Evolutionary conservation across 2,113 vertebrate species (phyloP).

Genomic region (Petrocephalus microphthalmus): DNA sequence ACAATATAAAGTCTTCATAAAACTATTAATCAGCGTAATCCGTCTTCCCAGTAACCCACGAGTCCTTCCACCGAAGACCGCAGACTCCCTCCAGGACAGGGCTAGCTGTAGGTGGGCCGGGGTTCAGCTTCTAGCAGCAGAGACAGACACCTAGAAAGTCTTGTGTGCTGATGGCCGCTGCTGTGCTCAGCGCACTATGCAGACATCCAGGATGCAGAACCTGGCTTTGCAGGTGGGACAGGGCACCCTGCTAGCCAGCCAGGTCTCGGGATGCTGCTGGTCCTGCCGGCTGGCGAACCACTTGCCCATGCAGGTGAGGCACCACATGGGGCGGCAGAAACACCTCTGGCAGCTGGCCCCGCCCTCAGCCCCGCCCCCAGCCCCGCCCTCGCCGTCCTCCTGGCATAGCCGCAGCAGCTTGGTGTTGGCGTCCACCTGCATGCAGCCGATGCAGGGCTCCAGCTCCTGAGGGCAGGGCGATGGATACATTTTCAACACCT

Average conservation of each 20-base stretch:
- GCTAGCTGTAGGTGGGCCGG: neutral
- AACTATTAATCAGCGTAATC: neutral
- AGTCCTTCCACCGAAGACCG: neutral
- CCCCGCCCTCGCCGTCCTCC: conserved; percentile 55
- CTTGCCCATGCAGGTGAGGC: conserved; percentile 85
- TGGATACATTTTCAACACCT: neutral
- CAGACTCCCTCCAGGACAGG: neutral
- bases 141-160: neutral
- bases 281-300: conserved; percentile 95
- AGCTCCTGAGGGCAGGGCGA: conserved; percentile 63
- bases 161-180: neutral
- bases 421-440: conserved; percentile 75
- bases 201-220: conserved; percentile 90
- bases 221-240: conserved; percentile 85
- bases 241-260: conserved; percentile 82
- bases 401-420: conserved; percentile 79
- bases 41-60: neutral
- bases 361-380: conserved; percentile 32
- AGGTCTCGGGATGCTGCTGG: conserved; percentile 84
- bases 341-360: conserved; percentile 79
- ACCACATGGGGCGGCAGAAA: conserved; percentile 95
- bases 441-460: conserved; percentile 85
- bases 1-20: neutral
- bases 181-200: conserved; percentile 61
- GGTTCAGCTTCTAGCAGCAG: neutral